phyloP scores from a whole-genome alignment of 2,113 vertebrate species.

The Pica pica region DNA sequence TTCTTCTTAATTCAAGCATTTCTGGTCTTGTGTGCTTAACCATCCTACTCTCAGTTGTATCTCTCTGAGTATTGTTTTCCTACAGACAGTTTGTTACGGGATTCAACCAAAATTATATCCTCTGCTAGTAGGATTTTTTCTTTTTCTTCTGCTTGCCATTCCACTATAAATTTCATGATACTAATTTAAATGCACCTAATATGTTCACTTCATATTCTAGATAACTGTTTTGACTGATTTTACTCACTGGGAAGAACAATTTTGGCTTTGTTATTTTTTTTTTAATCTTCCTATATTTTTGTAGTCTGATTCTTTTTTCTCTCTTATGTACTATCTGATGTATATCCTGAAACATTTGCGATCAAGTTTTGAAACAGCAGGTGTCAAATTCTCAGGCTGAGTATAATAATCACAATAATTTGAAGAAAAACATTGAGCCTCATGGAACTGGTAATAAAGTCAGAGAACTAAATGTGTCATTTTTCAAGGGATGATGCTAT shows the following conservation, averaged over 20 bases:
- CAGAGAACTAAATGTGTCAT: background rate
- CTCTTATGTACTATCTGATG: constrained; percentile 3
- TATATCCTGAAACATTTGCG: constrained; percentile 29
- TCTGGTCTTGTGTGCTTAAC: background rate
- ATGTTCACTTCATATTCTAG: background rate
- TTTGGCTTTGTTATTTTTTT: background rate
- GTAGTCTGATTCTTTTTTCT: background rate
- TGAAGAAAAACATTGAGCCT: constrained; percentile 33
- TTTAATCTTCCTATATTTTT: background rate
- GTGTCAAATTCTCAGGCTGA: constrained; percentile 31
- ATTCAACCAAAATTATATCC: background rate
- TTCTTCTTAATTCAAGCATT: background rate
- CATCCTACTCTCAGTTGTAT: background rate
- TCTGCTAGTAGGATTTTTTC: background rate
- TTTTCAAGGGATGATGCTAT: background rate
- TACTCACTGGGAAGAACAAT: background rate
- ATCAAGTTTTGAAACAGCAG: constrained; percentile 55
- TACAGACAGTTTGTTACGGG: background rate
- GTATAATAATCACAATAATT: constrained; percentile 55
- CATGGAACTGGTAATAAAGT: background rate
- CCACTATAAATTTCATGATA: background rate
- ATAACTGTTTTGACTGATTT: background rate
- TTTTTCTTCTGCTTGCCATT: background rate
- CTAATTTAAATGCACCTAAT: background rate
- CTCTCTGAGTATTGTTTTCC: background rate